Base-by-base conservation (phyloP, 2,888 invertebrate species). In the Acanthosepion lycidas region DNA sequence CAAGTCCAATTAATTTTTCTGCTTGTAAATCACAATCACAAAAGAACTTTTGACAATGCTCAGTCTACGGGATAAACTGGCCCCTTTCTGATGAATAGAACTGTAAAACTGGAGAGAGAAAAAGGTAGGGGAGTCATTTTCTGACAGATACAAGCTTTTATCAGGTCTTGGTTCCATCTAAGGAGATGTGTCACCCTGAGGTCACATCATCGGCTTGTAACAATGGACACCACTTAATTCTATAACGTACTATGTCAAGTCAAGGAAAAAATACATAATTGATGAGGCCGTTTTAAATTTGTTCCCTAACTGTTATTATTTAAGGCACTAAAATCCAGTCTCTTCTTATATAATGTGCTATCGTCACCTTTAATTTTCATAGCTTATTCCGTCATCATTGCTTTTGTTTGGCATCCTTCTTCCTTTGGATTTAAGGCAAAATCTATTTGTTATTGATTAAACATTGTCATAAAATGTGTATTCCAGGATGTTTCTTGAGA, bases 21-120 rank as follows among this genome's bases (percentile, higher is more conserved):
- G 78, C 78, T 78, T 78, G 78, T 78, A 78, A 33, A 78, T 78
- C 78, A 78, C 33, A 78, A 33, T 78, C n/a, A 78, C 78, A 78
- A 78, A 78, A 78, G 78, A 78, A 78, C 78, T 78, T 78, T 78
- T 78, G 78, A 78, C 78, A 78, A 78, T 78, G n/a, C 78, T n/a
- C 78, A 78, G 78, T 78, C 78, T 78, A 78, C 78, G 78, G 78
- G 78, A 78, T n/a, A 78, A 78, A 78, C 78, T n/a, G 15, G n/a
- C n/a, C 78, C 78, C 78, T n/a, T 33, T 78, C 12, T 78, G 33
- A 15, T 78, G 78, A 78, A 78, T 78, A 78, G 78, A n/a, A 78
- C 78, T 33, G 78, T 78, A 15, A n/a, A 18, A 78, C 12, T 9
- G 12, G n/a, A 6, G n/a, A 33, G n/a, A 78, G 28, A 33, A 12